A percentile compares a stretch with the other conserved stretches of the same genome.
Conservation (phyloP, 2,113 vertebrate genomes). For the Macrotis lagotis region DNA sequence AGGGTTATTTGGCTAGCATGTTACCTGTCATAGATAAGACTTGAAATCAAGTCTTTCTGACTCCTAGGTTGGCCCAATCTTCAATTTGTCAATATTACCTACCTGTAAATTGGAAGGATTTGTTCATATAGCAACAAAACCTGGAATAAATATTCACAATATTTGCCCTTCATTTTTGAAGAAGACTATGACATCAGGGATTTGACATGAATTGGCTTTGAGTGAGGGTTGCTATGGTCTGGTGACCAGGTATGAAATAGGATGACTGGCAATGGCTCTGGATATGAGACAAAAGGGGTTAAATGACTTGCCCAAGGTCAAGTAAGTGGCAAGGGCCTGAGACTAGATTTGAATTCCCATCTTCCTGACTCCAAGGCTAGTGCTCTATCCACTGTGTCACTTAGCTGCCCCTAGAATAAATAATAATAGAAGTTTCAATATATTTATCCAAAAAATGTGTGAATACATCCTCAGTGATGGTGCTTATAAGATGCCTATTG, state of each 20-base stretch:
- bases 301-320: too few relatives aligned
- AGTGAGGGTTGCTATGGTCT: too few relatives aligned
- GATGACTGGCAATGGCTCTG: too few relatives aligned
- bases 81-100: conserved; percentile 1
- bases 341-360: too few relatives aligned
- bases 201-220: too few relatives aligned
- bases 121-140: background rate
- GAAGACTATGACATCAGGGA: too few relatives aligned
- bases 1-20: background rate
- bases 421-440: background rate
- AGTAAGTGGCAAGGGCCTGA: too few relatives aligned
- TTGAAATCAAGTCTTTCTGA: background rate
- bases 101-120: background rate
- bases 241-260: too few relatives aligned
- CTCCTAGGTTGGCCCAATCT: background rate
- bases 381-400: too few relatives aligned
- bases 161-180: too few relatives aligned
- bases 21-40: background rate
- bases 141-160: conserved; percentile 32
- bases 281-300: too few relatives aligned
- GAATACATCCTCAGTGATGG: conserved; percentile 11
- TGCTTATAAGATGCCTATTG: conserved; percentile 33
- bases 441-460: background rate
- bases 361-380: too few relatives aligned
- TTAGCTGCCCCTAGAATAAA: background rate